Evolutionary conservation across 2,797 vertebrate genomes (phyloP), one percentile per base, ranked within the genome.

Genomic region (Pseudocheirus occidentalis): DNA sequence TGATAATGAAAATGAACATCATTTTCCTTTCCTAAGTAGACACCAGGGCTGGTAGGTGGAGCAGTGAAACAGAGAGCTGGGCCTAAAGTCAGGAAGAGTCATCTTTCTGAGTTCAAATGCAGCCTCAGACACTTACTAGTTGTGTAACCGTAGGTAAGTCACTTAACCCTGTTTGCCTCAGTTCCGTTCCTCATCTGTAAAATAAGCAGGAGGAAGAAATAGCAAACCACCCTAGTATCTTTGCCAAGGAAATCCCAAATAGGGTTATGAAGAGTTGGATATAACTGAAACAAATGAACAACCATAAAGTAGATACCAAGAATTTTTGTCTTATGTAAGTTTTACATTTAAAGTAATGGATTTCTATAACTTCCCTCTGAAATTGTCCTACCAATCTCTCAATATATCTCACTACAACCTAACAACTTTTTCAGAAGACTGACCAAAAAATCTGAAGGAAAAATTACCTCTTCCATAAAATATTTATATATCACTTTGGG

Each of bases 381-480:
- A 89, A 95, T 59, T 90, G 59, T 53, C 53, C 91, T 92, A 24
- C 28, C 27, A 91, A 16, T 18, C 14, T 40, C 55, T n/a, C 87
- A 66, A 96, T 90, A 93, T 93, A 13, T 94, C 93, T 95, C 3
- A 96, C 1, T 1, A 31, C 59, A 95, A 58, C 54, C 96, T 93
- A 92, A 56, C 27, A 94, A 21, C 94, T 93, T 95, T 95, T 95
- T 66, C n/a, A 94, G 81, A 14, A 93, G 18, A 92, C 90, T 94
- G 31, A 95, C 29, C 66, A 94, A 95, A 92, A 93, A 91, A 21
- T 95, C 29, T 93, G 16, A 93, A n/a, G 50, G 94, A 95, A 96
- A 96, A 96, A 57, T 93, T 27, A 94, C 55, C 9, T 95, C 50
- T 94, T 94, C 93, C n/a, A 94, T 55, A 94, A 90, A 50, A 92